Evolutionary conservation across 2,888 invertebrate genomes (phyloP).

Genomic region (Pycnomerus fuliginosus): DNA sequence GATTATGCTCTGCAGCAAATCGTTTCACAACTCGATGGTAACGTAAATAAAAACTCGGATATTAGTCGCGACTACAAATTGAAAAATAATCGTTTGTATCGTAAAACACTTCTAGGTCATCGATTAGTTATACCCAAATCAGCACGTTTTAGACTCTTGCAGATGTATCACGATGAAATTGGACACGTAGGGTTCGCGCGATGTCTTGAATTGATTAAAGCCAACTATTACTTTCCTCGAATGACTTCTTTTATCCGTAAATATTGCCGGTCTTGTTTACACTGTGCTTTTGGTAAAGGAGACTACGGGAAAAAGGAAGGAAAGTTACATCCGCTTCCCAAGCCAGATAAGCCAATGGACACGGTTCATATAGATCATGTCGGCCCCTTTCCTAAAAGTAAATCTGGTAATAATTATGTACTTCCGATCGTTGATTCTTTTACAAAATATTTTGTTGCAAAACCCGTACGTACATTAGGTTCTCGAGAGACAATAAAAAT

Average conservation of each 20-base stretch:
- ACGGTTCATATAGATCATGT: conserved; percentile 25
- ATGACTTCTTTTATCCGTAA: conserved; percentile 8
- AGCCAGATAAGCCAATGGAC: conserved; percentile 5
- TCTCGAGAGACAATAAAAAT: conserved; percentile 4
- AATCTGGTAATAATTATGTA: conserved; percentile 20
- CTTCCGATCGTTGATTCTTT: conserved; percentile 25
- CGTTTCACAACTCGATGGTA: conserved; percentile 2
- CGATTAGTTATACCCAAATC: conserved; percentile 32
- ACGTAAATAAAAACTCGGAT: neutral
- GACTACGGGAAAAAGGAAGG: conserved; percentile 18
- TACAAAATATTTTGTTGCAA: conserved; percentile 19
- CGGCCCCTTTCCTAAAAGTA: conserved; percentile 24
- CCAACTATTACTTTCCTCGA: conserved; percentile 11
- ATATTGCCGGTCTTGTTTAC: conserved; percentile 23
- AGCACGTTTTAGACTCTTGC: conserved; percentile 34
- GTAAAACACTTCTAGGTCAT: conserved; percentile 23
- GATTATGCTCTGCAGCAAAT: conserved; percentile 21
- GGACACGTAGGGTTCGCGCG: no score
- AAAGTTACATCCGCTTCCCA: conserved; percentile 8
- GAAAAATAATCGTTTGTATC: conserved; percentile 8
- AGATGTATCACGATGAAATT: conserved; percentile 39
- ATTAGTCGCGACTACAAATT: neutral
- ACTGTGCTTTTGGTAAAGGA: conserved; percentile 38
- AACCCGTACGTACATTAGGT: conserved; percentile 10
- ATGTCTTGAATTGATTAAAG: no score